These are phyloP conservation scores for Cremastinae sp. DNA, from an alignment of 2,888 invertebrate species.

Conservation along the genomic window DNA sequence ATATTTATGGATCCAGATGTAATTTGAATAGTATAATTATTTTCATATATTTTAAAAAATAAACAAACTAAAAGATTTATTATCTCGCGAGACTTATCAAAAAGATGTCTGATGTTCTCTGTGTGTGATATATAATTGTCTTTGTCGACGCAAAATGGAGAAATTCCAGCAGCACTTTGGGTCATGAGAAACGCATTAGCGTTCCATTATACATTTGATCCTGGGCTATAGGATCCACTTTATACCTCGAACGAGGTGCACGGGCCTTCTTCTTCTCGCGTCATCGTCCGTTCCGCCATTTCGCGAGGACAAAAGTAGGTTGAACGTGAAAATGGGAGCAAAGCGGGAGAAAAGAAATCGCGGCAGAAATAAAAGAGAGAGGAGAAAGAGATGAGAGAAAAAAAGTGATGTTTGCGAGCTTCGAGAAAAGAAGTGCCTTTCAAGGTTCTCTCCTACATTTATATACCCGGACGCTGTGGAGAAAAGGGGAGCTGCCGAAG, in stretches of 20 bases:
- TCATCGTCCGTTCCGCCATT: slow-evolving; percentile 52
- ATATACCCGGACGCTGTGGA: not conserved
- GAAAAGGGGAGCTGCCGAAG: slow-evolving; percentile 14
- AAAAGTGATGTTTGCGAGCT: slow-evolving; percentile 13
- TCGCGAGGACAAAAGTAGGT: slow-evolving; percentile 54
- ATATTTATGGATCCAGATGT: no score
- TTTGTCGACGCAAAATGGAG: slow-evolving; percentile 39
- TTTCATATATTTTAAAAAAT: no score
- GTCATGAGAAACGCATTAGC: slow-evolving; percentile 56
- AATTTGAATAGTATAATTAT: no score
- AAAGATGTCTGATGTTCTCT: no score
- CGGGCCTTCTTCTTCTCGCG: slow-evolving; percentile 37
- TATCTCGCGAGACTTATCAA: no score
- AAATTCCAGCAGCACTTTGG: slow-evolving; percentile 42
- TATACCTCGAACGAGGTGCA: slow-evolving; percentile 45
- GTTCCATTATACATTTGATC: slow-evolving; percentile 58
- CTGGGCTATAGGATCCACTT: slow-evolving; percentile 41
- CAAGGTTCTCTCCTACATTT: slow-evolving; percentile 44
- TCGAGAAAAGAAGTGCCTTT: slow-evolving; percentile 44
- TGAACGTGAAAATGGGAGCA: slow-evolving; percentile 56
- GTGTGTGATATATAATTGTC: no score
- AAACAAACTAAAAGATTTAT: no score
- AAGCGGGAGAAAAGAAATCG: slow-evolving; percentile 19
- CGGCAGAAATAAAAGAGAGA: slow-evolving; percentile 17
- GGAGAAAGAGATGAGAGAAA: slow-evolving; percentile 19